Evolutionary conservation across 2,113 vertebrate species (phyloP), one percentile per base, ranked within the genome.

Genomic region (Ceratotherium simum): DNA sequence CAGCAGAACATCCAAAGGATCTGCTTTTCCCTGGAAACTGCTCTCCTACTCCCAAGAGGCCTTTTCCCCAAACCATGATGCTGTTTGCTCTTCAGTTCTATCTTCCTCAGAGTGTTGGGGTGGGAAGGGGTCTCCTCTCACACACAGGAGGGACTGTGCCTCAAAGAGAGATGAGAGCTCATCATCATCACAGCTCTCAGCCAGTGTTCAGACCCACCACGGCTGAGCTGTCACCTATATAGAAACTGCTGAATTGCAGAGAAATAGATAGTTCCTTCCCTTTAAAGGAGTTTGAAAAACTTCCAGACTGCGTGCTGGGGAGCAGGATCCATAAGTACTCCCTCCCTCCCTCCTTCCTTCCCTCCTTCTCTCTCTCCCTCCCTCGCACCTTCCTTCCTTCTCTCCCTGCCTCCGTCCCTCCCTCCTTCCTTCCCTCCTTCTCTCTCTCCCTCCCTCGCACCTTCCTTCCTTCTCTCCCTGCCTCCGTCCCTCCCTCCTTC

Each of bases 171-270:
- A 14, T 1, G 0, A 27, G n/a, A 46, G 13, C 46, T 3, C 20
- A 18, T 1, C 11, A 17, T 3, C 1, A 0, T 54, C 51, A 9
- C 2, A 1, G 58, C 8, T 14, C 17, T 54, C 6, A 2, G 18
- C 3, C 3, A 18, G 7, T 17, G 16, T 4, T 64, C 16, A 16
- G 23, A 46, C 25, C 1, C 3, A 8, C 33, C 18, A 14, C 0
- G 51, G 27, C 33, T 25, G 60, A 12, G 6, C 3, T 33, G 20
- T 8, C 20, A 29, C 21, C 72, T 3, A 0, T 8, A 16, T 0
- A 25, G 51, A 58, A 72, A 83, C n/a, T 9, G n/a, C 6, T 56
- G 36, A 78, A 58, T 17, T 17, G 46, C 56, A 67, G 73, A 65
- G 64, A 78, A 72, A 18, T 48, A 46, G 54, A 46, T 11, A 33